Conservation (phyloP, 1,140 invertebrate species). For the Aplysia californica region DNA sequence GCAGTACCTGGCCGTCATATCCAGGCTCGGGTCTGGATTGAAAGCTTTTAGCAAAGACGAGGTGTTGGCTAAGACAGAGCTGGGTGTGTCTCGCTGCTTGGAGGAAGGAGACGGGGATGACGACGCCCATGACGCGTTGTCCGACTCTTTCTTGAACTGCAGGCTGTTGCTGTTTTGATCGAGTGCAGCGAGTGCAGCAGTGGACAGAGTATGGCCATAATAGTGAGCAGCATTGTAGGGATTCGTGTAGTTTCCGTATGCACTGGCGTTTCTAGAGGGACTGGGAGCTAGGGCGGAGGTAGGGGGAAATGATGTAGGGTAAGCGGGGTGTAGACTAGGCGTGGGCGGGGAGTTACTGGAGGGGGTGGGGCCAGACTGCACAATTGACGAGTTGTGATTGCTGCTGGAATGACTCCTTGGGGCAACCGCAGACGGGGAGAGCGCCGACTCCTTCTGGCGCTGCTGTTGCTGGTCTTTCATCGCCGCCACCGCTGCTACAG, state of each 20-base stretch:
- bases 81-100: neutral
- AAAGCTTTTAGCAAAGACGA: slow-evolving; percentile 7
- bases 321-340: slow-evolving; percentile 15
- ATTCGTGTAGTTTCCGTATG: too few species aligned
- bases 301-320: slow-evolving; percentile 5
- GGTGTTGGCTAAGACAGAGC: neutral
- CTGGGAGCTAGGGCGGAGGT: slow-evolving; percentile 1
- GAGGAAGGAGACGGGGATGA: slow-evolving; percentile 5
- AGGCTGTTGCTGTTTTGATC: too few species aligned
- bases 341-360: slow-evolving; percentile 2
- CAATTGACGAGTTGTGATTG: too few species aligned
- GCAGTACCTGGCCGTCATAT: slow-evolving; percentile 17
- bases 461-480: slow-evolving; percentile 30
- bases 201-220: too few species aligned
- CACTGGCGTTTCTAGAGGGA: slow-evolving; percentile 13
- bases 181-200: too few species aligned
- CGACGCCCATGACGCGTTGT: slow-evolving; percentile 5
- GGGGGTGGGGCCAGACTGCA: neutral
- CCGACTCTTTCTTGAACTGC: slow-evolving; percentile 13
- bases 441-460: slow-evolving; percentile 6
- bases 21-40: neutral
- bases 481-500: neutral
- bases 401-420: too few species aligned
- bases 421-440: neutral
- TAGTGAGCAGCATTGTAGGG: too few species aligned